Percentiles rank a stretch among this genome's conserved stretches.
phyloP scores from a whole-genome alignment of 2,797 vertebrate genomes.

The Ceyx erithaca region DNA sequence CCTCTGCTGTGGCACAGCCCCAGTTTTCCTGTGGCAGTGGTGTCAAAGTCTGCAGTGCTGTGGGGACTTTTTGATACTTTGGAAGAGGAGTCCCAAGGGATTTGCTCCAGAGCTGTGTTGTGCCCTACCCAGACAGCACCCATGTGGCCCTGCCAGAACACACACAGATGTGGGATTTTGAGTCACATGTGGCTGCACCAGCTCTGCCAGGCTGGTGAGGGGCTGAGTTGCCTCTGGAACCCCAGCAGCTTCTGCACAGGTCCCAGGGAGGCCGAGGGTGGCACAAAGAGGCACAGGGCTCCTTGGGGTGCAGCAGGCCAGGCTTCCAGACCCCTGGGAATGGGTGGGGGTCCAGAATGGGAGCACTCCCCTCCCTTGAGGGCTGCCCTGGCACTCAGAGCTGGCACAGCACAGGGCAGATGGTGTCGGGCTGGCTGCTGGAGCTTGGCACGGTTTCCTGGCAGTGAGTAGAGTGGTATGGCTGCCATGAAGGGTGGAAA shows the following conservation, averaged over 20 bases:
- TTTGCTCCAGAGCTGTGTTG: not conserved
- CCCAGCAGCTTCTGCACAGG: not conserved
- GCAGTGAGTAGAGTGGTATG: rapidly evolving
- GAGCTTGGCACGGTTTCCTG: not conserved
- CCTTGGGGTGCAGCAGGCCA: not conserved
- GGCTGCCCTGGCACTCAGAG: not conserved
- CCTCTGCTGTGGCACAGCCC: rapidly evolving
- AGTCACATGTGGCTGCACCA: rapidly evolving
- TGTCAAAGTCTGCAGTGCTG: not conserved
- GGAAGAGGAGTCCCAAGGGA: rapidly evolving
- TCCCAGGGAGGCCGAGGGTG: rapidly evolving
- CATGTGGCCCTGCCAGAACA: rapidly evolving
- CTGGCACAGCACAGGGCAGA: rapidly evolving
- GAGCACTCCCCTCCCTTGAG: rapidly evolving
- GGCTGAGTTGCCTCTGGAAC: not conserved
- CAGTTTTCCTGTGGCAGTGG: not conserved
- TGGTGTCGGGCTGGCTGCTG: not conserved
- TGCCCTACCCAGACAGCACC: not conserved
- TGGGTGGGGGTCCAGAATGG: not conserved
- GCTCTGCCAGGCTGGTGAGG: not conserved
- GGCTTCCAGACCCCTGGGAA: not conserved
- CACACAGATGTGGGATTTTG: rapidly evolving
- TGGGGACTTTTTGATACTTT: not conserved
- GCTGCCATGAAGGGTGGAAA: rapidly evolving
- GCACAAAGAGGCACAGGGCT: not conserved